Evolutionary conservation across 1,140 invertebrate genomes (phyloP).

Genomic region (Ctenoplectra terminalis): DNA sequence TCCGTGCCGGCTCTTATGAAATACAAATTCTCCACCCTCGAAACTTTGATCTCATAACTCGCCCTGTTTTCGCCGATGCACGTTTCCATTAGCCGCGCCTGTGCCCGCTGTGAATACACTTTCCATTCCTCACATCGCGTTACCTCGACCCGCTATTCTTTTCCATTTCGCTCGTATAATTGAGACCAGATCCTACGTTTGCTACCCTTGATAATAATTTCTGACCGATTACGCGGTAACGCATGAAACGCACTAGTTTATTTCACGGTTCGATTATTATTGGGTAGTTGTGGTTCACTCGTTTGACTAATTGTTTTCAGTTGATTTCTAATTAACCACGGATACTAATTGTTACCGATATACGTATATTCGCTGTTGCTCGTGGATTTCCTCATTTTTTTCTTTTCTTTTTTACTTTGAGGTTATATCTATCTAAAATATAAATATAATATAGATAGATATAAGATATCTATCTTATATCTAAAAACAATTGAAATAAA

Average conservation of each 20-base stretch:
- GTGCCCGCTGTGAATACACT: neutral
- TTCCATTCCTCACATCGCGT: neutral
- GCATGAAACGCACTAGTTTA: neutral
- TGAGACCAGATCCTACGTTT: neutral
- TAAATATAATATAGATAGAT: no score
- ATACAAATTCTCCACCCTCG: neutral
- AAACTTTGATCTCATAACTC: neutral
- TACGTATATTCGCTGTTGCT: no score
- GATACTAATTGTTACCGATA: neutral
- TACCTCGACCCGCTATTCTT: constrained; percentile 8
- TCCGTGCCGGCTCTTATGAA: neutral
- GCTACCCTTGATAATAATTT: neutral
- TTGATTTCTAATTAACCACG: neutral
- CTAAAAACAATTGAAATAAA: no score
- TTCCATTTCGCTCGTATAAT: neutral
- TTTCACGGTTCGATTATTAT: neutral
- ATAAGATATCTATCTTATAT: no score
- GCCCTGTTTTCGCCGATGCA: neutral
- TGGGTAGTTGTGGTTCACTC: neutral
- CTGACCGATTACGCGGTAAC: neutral
- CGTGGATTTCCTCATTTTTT: no score
- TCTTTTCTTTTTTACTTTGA: no score
- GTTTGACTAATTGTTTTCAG: neutral
- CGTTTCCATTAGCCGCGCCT: neutral
- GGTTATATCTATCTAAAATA: no score